Conservation (phyloP, 2,888 invertebrate species). For the Eulithis prunata region DNA sequence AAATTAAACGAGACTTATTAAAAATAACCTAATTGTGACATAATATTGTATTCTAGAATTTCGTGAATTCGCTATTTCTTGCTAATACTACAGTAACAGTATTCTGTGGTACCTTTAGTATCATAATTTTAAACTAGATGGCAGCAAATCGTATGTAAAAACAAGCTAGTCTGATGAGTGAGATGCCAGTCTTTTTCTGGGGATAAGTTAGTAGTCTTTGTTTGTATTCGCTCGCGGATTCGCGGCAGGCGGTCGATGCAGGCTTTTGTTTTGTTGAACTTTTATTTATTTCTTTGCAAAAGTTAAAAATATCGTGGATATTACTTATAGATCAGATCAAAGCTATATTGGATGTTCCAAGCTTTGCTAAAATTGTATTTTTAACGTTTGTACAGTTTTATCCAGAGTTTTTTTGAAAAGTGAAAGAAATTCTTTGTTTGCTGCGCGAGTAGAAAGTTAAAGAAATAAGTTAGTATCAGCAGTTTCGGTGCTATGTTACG, state of each 20-base stretch:
- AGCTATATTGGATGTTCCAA: background rate
- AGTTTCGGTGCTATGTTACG: conserved; percentile 34
- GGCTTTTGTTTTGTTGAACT: conserved; percentile 29
- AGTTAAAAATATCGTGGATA: conserved; percentile 9
- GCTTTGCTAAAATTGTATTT: background rate
- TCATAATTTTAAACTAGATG: too few species aligned
- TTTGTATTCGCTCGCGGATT: too few species aligned
- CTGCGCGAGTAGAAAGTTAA: conserved; percentile 33
- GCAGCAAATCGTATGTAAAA: too few species aligned
- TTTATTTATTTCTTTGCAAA: conserved; percentile 17
- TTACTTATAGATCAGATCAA: background rate
- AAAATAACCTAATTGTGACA: too few species aligned
- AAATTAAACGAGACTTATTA: too few species aligned
- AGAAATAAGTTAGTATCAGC: conserved; percentile 6
- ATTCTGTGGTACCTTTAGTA: too few species aligned
- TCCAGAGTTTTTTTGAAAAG: conserved; percentile 11
- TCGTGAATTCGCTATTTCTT: too few species aligned
- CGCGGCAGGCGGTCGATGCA: conserved; percentile 7
- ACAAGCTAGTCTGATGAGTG: too few species aligned
- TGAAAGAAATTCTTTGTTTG: conserved; percentile 37
- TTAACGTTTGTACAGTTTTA: background rate
- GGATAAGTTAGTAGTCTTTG: too few species aligned
- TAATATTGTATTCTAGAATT: too few species aligned
- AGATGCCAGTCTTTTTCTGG: too few species aligned
- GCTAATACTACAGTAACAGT: too few species aligned